Percentiles rank a stretch among this genome's conserved stretches.
phyloP scores from a whole-genome alignment of 1,140 invertebrate genomes.

The Calephelis virginiensis region DNA sequence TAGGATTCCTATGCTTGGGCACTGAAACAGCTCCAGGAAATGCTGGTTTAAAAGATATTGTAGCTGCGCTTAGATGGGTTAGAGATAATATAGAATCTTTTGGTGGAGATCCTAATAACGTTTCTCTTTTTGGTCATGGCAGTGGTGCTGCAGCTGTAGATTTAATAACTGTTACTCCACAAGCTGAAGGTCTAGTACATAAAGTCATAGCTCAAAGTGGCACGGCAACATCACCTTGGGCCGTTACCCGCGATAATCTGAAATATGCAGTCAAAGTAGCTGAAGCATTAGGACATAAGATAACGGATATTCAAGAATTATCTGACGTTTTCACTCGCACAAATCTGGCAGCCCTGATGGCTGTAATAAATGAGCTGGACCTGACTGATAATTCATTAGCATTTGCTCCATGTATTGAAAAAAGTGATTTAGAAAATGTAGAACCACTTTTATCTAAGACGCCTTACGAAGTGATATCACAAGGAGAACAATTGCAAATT shows the following conservation, averaged over 20 bases:
- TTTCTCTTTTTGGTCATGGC: slow-evolving; percentile 95
- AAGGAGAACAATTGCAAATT: slow-evolving; percentile 46
- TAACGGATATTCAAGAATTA: slow-evolving; percentile 43
- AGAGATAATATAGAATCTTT: slow-evolving; percentile 94
- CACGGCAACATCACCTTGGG: slow-evolving; percentile 73
- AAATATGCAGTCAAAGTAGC: slow-evolving; percentile 53
- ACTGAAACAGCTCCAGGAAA: slow-evolving; percentile 87
- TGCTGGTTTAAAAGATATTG: slow-evolving; percentile 95
- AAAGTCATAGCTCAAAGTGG: slow-evolving; percentile 78
- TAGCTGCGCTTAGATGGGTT: slow-evolving; percentile 93
- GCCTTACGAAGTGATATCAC: slow-evolving; percentile 47
- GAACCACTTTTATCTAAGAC: slow-evolving; percentile 52
- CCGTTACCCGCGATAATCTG: slow-evolving; percentile 60
- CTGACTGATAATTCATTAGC: slow-evolving; percentile 58
- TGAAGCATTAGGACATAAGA: slow-evolving; percentile 53
- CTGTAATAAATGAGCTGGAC: slow-evolving; percentile 59
- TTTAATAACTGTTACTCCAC: slow-evolving; percentile 77
- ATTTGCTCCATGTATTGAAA: slow-evolving; percentile 65
- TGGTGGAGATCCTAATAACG: slow-evolving; percentile 92
- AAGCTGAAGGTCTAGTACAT: slow-evolving; percentile 68
- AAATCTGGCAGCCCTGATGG: slow-evolving; percentile 60
- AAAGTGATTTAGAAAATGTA: slow-evolving; percentile 37
- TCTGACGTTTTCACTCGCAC: slow-evolving; percentile 54
- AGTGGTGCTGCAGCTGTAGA: slow-evolving; percentile 96
- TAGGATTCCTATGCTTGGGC: slow-evolving; percentile 80